phyloP scores from a whole-genome alignment of 2,888 invertebrate genomes.

The Agonopterix arenella region DNA sequence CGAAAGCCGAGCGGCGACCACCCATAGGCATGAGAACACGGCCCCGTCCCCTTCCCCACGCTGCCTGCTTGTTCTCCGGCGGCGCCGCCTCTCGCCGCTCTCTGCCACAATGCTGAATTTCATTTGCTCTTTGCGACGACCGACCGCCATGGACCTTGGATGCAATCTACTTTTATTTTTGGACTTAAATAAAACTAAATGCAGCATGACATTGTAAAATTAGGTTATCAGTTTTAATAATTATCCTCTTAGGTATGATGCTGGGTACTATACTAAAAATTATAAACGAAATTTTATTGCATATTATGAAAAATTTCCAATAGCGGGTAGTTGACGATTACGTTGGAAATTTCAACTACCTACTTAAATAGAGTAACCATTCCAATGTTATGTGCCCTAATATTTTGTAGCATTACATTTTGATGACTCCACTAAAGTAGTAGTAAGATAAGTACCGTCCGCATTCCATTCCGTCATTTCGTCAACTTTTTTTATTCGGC shows the following conservation, averaged over 20 bases:
- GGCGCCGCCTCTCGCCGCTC: conserved; percentile 67
- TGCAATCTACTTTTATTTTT: conserved; percentile 18
- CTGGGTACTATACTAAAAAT: too few species aligned
- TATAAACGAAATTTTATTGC: too few species aligned
- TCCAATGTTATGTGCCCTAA: too few species aligned
- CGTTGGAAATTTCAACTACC: too few species aligned
- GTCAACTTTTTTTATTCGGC: conserved; percentile 58
- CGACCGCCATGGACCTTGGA: conserved; percentile 25
- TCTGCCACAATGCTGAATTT: conserved; percentile 70
- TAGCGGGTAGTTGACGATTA: too few species aligned
- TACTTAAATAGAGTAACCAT: neutral
- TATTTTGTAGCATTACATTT: neutral
- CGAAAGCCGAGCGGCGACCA: conserved; percentile 74
- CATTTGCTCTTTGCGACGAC: conserved; percentile 56
- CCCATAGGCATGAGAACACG: conserved; percentile 74
- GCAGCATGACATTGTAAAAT: too few species aligned
- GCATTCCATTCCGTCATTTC: conserved; percentile 57
- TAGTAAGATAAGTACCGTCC: conserved; percentile 37
- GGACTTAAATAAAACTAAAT: too few species aligned
- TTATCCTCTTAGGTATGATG: too few species aligned
- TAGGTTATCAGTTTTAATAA: too few species aligned
- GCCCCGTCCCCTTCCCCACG: conserved; percentile 71
- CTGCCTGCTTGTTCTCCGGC: conserved; percentile 34
- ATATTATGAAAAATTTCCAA: too few species aligned
- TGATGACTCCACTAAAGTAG: conserved; percentile 7